A percentile compares a stretch with the other conserved stretches of the same genome.
Evolutionary conservation across 2,797 vertebrate genomes (phyloP).

Genomic region (Chromobotia macracanthus): DNA sequence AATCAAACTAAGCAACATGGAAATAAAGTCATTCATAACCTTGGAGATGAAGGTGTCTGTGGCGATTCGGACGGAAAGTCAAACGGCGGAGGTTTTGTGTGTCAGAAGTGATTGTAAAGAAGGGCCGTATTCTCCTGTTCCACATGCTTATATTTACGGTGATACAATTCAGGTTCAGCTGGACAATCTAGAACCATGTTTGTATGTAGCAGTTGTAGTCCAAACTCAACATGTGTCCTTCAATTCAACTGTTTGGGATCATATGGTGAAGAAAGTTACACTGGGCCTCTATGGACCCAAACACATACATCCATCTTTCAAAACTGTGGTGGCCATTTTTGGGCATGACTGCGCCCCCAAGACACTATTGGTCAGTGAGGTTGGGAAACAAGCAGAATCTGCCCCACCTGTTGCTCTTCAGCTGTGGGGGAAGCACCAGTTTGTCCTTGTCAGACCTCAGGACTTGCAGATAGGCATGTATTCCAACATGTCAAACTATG

Average conservation of each 20-base stretch:
- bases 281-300: conserved; percentile 94
- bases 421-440: conserved; percentile 97
- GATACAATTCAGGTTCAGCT: conserved; percentile 91
- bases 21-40: conserved; percentile 85
- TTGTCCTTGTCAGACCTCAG: conserved; percentile 84
- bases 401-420: conserved; percentile 87
- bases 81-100: conserved; percentile 83
- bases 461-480: conserved; percentile 91
- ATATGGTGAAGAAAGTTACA: conserved; percentile 88
- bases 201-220: conserved; percentile 88
- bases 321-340: conserved; percentile 91
- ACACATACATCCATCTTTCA: conserved; percentile 96
- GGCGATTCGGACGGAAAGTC: conserved; percentile 82
- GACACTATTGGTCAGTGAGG: conserved; percentile 87
- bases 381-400: conserved; percentile 78
- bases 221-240: conserved; percentile 80
- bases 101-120: conserved; percentile 90
- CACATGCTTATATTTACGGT: conserved; percentile 82
- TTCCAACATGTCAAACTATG: conserved; percentile 92
- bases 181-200: conserved; percentile 90
- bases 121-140: conserved; percentile 84
- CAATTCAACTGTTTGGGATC: conserved; percentile 89
- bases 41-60: conserved; percentile 90
- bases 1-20: conserved; percentile 93
- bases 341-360: conserved; percentile 93